Percentiles rank a stretch among this genome's conserved stretches.
Conservation (phyloP, 2,113 vertebrate species). For the Lagopus muta region DNA sequence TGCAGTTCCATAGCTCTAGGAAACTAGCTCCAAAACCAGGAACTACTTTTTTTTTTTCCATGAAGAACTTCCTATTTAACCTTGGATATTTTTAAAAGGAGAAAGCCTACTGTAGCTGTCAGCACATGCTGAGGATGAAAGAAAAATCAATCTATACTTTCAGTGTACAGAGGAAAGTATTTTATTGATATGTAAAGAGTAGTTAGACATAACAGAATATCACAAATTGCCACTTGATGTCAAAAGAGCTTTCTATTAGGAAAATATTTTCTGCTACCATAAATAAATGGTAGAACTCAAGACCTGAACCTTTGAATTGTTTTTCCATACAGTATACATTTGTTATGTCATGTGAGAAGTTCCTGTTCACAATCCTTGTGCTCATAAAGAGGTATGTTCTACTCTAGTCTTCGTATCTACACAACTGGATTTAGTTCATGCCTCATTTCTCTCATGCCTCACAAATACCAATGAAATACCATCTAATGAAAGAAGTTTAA, state of each 20-base stretch:
- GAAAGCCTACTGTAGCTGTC: background rate
- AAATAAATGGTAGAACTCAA: background rate
- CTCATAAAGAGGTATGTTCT: background rate
- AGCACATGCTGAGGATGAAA: background rate
- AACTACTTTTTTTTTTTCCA: background rate
- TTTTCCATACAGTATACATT: background rate
- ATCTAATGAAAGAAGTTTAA: background rate
- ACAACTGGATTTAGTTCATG: background rate
- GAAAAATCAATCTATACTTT: background rate
- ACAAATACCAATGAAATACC: background rate
- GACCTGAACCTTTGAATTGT: background rate
- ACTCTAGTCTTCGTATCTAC: background rate
- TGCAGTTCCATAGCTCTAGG: background rate
- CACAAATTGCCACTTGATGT: background rate
- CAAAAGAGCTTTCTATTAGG: background rate
- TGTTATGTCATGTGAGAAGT: background rate
- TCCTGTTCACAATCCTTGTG: background rate
- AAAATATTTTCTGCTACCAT: background rate
- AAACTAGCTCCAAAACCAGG: background rate
- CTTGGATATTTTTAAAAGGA: background rate
- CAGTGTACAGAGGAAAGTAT: background rate
- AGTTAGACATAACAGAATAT: background rate
- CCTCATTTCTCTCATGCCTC: background rate
- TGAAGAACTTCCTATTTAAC: background rate
- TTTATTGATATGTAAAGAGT: background rate